These are phyloP conservation scores for Limosa lapponica DNA, from an alignment of 2,797 vertebrate species.

Conservation along the genomic window DNA sequence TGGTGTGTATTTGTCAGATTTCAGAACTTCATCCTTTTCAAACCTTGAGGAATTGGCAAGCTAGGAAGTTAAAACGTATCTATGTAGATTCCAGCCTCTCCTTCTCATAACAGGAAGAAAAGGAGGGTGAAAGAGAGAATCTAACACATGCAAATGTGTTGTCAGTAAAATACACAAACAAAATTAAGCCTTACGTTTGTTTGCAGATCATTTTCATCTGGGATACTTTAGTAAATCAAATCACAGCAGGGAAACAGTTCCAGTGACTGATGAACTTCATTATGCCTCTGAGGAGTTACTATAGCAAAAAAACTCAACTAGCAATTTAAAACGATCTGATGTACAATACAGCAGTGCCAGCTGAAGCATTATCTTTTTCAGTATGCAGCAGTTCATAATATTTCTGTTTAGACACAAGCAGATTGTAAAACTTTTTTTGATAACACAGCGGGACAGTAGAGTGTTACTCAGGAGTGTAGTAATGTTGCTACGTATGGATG, in stretches of 20 bases:
- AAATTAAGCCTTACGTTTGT: constrained; percentile 62
- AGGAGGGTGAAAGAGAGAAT: not conserved
- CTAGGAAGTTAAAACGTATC: constrained; percentile 21
- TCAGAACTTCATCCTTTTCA: constrained; percentile 16
- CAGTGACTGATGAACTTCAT: constrained; percentile 70
- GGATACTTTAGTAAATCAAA: constrained; percentile 65
- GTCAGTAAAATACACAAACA: constrained; percentile 53
- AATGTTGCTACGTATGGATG: not conserved
- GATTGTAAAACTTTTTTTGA: not conserved
- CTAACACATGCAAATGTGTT: constrained; percentile 25
- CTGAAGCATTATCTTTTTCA: not conserved
- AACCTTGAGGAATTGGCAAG: constrained; percentile 14
- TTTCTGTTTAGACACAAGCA: not conserved
- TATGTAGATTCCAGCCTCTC: not conserved
- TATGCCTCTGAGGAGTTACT: constrained; percentile 53
- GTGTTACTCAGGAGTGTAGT: not conserved
- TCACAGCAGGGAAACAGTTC: constrained; percentile 64
- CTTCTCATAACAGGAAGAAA: not conserved
- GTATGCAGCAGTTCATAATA: not conserved
- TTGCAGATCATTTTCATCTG: constrained; percentile 61
- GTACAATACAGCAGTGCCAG: constrained; percentile 14
- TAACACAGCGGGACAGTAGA: not conserved
- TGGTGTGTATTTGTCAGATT: constrained; percentile 1
- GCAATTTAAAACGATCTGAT: constrained; percentile 32
- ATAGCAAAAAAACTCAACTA: constrained; percentile 45